Evolutionary conservation across 2,113 vertebrate species (phyloP), one percentile per base, ranked within the genome.

Genomic region (Gallinago jamesoni): DNA sequence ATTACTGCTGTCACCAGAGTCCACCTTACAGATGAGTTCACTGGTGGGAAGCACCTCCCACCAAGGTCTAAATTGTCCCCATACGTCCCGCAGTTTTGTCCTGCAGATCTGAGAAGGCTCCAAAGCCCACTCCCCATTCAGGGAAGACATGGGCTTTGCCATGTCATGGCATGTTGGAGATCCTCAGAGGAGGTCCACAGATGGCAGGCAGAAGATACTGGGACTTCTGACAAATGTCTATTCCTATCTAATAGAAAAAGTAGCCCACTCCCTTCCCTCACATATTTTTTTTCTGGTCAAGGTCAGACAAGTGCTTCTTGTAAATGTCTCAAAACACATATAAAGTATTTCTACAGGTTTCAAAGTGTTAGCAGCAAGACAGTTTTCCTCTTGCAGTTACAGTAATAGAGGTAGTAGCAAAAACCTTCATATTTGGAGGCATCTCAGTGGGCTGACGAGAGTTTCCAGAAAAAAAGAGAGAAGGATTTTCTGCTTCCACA

Each of bases 21-120:
- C 28, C 24, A 24, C 35, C 16, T 7, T 57, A 27, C 7, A 12
- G 3, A 5, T 0, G 4, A 33, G 12, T 1, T 23, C 6, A 20
- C 13, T 16, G 12, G 81, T 37, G 7, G 21, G 2, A 48, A 72
- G 27, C 39, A 52, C 25, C 3, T 5, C 2, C 12, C 1, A 7
- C 14, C 24, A 31, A 28, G 7, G 12, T 55, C n/a, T 33, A 50
- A 59, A 20, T 5, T 68, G 18, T 6, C 50, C 56, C 37, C 2
- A 23, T 14, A 75, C 4, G 23, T 30, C 72, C 50, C 35, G 3
- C 23, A 12, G 12, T 11, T 67, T 25, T 59, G 19, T 52, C n/a
- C 22, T 14, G 43, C 13, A 10, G 28, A 25, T 35, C 72, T 43
- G 30, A 50, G 70, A 48, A 52, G 62, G 20, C 10, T 70, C 21